Conservation (phyloP, 2,888 invertebrate genomes). For the Pammene aurita region DNA sequence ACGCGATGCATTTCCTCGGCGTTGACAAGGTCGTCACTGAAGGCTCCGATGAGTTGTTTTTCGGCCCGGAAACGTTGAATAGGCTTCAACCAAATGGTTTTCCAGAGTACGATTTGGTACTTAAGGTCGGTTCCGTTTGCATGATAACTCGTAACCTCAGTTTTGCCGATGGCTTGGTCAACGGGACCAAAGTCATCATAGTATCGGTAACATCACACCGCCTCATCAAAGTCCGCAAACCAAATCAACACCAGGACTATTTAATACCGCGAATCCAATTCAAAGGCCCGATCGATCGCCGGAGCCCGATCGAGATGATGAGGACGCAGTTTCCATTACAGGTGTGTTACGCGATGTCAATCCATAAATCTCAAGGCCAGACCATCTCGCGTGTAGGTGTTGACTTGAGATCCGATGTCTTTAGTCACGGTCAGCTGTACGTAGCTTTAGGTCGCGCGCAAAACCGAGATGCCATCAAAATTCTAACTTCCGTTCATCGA, state of each 20-base stretch:
- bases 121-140: conserved; percentile 36
- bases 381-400: conserved; percentile 39
- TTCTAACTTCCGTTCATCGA: not conserved
- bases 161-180: conserved; percentile 38
- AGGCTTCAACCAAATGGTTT: conserved; percentile 6
- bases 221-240: conserved; percentile 38
- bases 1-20: conserved; percentile 8
- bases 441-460: conserved; percentile 3
- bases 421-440: conserved; percentile 1
- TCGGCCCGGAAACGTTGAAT: not conserved
- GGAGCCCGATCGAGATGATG: conserved; percentile 36
- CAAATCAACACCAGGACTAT: conserved; percentile 19
- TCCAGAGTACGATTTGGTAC: conserved; percentile 14
- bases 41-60: conserved; percentile 5
- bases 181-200: conserved; percentile 41
- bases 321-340: conserved; percentile 41
- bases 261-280: conserved; percentile 40
- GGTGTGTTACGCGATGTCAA: conserved; percentile 41
- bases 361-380: conserved; percentile 42
- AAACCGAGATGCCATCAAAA: conserved; percentile 3
- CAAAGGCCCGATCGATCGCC: conserved; percentile 35
- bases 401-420: conserved; percentile 36
- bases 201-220: conserved; percentile 28
- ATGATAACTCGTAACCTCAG: conserved; percentile 41
- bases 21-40: conserved; percentile 7